phyloP scores from a whole-genome alignment of 2,113 vertebrate genomes.

The Oostethus manadensis region DNA sequence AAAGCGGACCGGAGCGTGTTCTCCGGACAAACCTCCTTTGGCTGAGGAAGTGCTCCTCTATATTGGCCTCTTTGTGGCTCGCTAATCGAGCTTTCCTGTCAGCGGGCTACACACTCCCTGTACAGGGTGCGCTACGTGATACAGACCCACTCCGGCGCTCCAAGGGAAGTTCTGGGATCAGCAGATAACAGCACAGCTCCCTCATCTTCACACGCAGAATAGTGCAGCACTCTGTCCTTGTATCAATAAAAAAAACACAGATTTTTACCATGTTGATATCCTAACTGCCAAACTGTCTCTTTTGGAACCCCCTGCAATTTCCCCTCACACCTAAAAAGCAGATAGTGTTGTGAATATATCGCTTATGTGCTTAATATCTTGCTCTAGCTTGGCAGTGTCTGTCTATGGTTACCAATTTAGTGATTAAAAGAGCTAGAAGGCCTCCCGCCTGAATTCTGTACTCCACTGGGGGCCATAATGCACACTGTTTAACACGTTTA shows the following conservation, averaged over 20 bases:
- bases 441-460: conserved; percentile 40
- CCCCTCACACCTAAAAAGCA: conserved; percentile 8
- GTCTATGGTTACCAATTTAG: conserved; percentile 29
- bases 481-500: conserved; percentile 44
- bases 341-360: conserved; percentile 1
- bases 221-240: conserved; percentile 39
- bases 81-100: conserved; percentile 83
- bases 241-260: conserved; percentile 52
- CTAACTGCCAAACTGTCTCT: conserved; percentile 17
- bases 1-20: conserved; percentile 66
- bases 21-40: conserved; percentile 67
- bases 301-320: conserved; percentile 41
- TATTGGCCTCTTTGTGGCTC: conserved; percentile 75
- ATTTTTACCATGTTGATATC: conserved; percentile 45
- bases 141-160: conserved; percentile 75
- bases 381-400: conserved; percentile 1
- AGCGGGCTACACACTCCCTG: conserved; percentile 65
- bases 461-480: conserved; percentile 47
- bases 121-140: conserved; percentile 67
- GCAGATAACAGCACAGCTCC: conserved; percentile 80
- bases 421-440: conserved; percentile 47
- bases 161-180: conserved; percentile 87
- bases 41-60: conserved; percentile 71
- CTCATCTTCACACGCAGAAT: conserved; percentile 64
- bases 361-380: not conserved